Conservation (phyloP, 2,888 invertebrate genomes). For the Dynastes tityus region DNA sequence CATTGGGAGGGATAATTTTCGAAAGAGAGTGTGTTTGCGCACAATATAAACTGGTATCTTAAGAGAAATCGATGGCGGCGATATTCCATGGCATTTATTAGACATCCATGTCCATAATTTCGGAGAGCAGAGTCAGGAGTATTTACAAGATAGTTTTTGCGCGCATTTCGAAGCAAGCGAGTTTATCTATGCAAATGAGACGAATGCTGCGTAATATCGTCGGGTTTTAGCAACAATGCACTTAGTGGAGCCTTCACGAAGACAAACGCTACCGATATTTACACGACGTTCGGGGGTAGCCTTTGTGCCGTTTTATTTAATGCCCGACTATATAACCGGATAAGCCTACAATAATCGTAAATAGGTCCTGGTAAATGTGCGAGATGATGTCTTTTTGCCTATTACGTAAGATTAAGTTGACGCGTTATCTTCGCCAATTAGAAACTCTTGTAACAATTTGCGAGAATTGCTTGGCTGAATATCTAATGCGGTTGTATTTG, state of each 20-base stretch:
- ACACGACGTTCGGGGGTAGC: conserved; percentile 41
- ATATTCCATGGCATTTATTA: no score
- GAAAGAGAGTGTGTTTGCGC: no score
- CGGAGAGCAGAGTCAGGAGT: neutral
- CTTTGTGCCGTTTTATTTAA: conserved; percentile 47
- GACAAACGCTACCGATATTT: conserved; percentile 42
- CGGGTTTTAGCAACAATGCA: conserved; percentile 30
- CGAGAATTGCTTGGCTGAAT: conserved; percentile 9
- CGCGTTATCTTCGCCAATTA: conserved; percentile 56
- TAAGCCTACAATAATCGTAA: conserved; percentile 64
- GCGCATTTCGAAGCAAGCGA: conserved; percentile 30
- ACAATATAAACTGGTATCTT: no score
- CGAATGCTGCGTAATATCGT: conserved; percentile 30
- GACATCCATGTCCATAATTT: conserved; percentile 18
- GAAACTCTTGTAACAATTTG: conserved; percentile 34
- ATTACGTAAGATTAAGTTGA: conserved; percentile 65
- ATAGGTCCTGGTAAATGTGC: conserved; percentile 64
- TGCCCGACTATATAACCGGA: conserved; percentile 52
- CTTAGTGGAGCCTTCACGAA: neutral
- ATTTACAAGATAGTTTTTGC: conserved; percentile 27
- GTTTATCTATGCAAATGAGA: conserved; percentile 47
- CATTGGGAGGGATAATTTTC: no score
- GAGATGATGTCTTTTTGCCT: conserved; percentile 66
- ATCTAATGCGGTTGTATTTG: conserved; percentile 9
- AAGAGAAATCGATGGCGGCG: no score